A percentile compares a stretch with the other conserved stretches of the same genome.
Conservation (phyloP, 2,113 vertebrate genomes). For the Opisthocomus hoazin region DNA sequence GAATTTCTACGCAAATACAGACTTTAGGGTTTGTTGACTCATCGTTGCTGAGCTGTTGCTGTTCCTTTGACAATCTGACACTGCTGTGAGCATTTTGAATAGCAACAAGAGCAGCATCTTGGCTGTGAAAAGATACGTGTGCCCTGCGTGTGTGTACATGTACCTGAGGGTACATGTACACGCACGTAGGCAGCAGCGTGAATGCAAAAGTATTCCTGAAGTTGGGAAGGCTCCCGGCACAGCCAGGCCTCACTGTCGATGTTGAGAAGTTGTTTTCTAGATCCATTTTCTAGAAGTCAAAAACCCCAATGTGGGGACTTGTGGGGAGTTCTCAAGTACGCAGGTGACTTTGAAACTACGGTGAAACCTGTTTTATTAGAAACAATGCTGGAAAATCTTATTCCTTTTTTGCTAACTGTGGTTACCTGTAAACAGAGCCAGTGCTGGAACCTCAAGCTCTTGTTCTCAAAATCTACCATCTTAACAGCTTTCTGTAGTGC, state of each 20-base stretch:
- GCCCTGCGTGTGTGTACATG: too few species aligned
- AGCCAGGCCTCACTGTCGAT: background rate
- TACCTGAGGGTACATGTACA: background rate
- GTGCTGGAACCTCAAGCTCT: background rate
- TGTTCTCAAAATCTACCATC: background rate
- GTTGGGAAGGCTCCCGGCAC: background rate
- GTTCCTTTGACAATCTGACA: background rate
- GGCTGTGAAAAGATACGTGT: background rate
- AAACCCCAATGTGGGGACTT: background rate
- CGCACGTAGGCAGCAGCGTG: background rate
- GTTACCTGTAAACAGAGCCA: background rate
- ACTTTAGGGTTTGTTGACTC: background rate
- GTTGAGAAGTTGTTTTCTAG: too few species aligned
- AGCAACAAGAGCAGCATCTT: background rate
- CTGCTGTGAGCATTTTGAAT: background rate
- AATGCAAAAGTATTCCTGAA: background rate
- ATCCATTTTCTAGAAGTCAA: background rate
- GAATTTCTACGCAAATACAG: background rate
- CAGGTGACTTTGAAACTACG: background rate
- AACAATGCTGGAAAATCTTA: background rate
- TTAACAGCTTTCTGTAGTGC: background rate
- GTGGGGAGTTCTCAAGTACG: background rate
- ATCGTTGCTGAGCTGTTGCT: background rate
- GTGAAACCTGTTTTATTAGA: background rate
- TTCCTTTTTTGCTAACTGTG: background rate